Evolutionary conservation across 2,113 vertebrate species (phyloP), one percentile per base, ranked within the genome.

Genomic region (Phylloscopus whistleri): DNA sequence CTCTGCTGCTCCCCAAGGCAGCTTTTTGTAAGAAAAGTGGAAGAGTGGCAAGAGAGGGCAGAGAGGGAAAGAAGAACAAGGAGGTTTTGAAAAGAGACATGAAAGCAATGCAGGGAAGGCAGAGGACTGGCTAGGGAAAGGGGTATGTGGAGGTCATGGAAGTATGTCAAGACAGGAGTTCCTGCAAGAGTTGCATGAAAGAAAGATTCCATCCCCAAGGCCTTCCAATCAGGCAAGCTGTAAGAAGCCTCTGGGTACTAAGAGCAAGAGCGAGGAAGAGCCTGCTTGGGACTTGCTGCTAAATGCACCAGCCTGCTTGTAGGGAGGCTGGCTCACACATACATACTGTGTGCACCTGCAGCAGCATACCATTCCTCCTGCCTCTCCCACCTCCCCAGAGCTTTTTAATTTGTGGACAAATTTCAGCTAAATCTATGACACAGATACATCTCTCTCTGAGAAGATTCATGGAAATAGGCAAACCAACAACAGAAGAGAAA

Each of bases 391-490:
- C 37, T 74, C 30, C 19, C 44, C 52, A 76, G 24, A 82, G 52
- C 39, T 39, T 93, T 81, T 44, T 22, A 48, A 75, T 70, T 59
- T 55, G n/a, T 48, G 64, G 69, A n/a, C 43, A 81, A 72, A 70
- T 67, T 81, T 78, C 89, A 94, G 74, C 35, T 81, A 67, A 67
- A 78, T 75, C 48, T 91, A 63, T 79, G 56, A 84, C 52, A 87
- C 1, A 4, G 55, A 56, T 75, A 51, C 30, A 44, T 52, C 33
- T 84, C 55, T 51, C 27, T 35, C 60, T 75, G 56, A 78, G 64
- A 91, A 56, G 35, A 75, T 78, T 87, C 21, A 48, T n/a, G 22
- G 60, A 93, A 84, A 89, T 10, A 60, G 22, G 33, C 26, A 84
- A 95, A 89, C 5, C 4, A 48, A 70, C 30, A 84, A 46, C 3